Base-by-base conservation (phyloP, 2,797 vertebrate genomes). In the Molossus alvarezi region DNA sequence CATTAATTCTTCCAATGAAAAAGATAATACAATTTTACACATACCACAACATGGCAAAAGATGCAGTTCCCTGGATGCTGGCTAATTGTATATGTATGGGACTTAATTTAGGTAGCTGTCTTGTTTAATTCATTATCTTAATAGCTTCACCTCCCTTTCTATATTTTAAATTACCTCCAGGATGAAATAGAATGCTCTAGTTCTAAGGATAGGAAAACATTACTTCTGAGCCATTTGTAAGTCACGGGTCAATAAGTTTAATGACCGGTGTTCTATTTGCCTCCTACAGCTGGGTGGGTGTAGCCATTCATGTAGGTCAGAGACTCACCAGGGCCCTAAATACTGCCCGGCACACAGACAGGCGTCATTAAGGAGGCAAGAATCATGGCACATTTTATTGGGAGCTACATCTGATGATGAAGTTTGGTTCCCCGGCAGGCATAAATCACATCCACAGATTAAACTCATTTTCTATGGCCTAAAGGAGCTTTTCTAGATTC, bases 381-480 rank as follows among this genome's bases (percentile, higher is more conserved):
- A 48, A 76, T 23, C 55, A 48, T 76, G 9, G 37, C 64, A 62
- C 11, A 18, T 95, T 97, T 96, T 86, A 95, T 51, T 82, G 14
- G 33, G 95, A 95, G 90, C 85, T 95, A 5, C 18, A 80, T 10
- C 65, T 92, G 82, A 89, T 77, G 90, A 94, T 88, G 88, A 95
- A 95, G 77, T 92, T 97, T 62, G 96, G 64, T 96, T 94, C 96
- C 94, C 60, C 27, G 72, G 93, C 81, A 89, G 69, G 87, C 95
- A 97, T 96, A 98, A 98, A 98, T 98, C 93, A 97, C 62, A 93
- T 96, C 97, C 93, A 91, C 95, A 98, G 97, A 98, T 98, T 98
- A 98, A 98, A 98, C 95, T 97, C 97, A 98, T 98, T 98, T 98
- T 98, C 96, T 97, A 57, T 98, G 97, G 97, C 98, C 97, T 98